Base-by-base conservation (phyloP, 2,797 vertebrate species). In the Falco novaeseelandiae region DNA sequence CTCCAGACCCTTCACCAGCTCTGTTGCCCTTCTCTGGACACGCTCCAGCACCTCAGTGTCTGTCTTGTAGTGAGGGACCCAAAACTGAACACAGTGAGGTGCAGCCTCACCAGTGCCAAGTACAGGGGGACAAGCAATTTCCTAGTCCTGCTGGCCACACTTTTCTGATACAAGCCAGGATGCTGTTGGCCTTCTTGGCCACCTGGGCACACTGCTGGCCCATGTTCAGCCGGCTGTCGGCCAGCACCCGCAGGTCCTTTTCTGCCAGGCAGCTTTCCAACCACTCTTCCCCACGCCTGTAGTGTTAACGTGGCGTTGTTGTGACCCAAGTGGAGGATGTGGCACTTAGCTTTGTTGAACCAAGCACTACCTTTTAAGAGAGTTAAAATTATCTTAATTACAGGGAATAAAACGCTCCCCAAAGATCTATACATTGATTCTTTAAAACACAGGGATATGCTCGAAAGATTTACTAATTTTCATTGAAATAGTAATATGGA, bases 131-230 rank as follows among this genome's bases (percentile, higher is more conserved):
- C 6, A 42, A 26, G 76, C 26, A 7, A 27, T 32, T 14, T 21
- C 14, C 18, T n/a, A 0, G 0, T 42, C 20, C 38, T 52, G 10
- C 30, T 63, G 54, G 14, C 42, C 25, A n/a, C 38, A 5, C 1
- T 15, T 18, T 13, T 22, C 38, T 77, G 59, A 27, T 10, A 18
- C 7, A 52, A 1, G 18, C 20, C 59, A 58, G 59, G 38, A 52
- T 36, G 38, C 6, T 14, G 6, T 4, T 62, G 42, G 26, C 5
- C 26, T 57, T 21, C 42, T 48, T 72, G 76, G 54, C 42, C 20
- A 27, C 30, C 9, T 19, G 22, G 32, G 6, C 25, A n/a, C 27
- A 38, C 11, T 42, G 8, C 9, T 55, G 40, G 21, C 9, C 70
- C 27, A 9, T 40, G 10, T 71, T 88, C 48, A 3, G 0, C 9